Conservation (phyloP, 2,888 invertebrate species). For the Trypoxylon attenuatum region DNA sequence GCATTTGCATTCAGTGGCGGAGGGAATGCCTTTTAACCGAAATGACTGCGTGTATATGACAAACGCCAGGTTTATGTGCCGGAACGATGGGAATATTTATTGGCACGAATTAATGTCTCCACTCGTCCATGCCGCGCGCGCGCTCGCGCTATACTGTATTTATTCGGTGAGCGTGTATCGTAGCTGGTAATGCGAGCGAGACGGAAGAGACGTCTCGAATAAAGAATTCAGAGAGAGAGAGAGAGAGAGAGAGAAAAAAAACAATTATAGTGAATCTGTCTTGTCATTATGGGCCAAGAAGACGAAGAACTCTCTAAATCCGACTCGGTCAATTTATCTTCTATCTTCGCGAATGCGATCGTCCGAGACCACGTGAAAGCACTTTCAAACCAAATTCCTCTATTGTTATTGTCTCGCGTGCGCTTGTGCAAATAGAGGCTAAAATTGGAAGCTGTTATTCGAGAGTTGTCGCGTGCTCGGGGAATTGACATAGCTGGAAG, state of each 20-base stretch:
- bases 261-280: no score
- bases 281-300: no score
- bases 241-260: conserved; percentile 13
- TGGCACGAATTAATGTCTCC: conserved; percentile 67
- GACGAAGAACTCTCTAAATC: no score
- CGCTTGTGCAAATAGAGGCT: background rate
- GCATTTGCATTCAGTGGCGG: conserved; percentile 68
- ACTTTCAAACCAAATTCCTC: no score
- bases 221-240: no score
- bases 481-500: background rate
- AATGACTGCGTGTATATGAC: conserved; percentile 70
- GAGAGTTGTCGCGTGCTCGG: background rate
- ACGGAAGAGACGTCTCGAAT: no score
- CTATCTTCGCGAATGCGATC: no score
- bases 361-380: no score
- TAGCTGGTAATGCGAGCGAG: no score
- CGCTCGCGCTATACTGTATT: conserved; percentile 40
- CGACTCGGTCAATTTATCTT: no score
- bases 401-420: background rate
- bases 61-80: conserved; percentile 69
- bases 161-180: no score
- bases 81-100: conserved; percentile 71
- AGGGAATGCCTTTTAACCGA: conserved; percentile 70
- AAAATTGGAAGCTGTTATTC: background rate
- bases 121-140: conserved; percentile 42